phyloP scores from a whole-genome alignment of 2,888 invertebrate species.

The Drosophila emarginata region DNA sequence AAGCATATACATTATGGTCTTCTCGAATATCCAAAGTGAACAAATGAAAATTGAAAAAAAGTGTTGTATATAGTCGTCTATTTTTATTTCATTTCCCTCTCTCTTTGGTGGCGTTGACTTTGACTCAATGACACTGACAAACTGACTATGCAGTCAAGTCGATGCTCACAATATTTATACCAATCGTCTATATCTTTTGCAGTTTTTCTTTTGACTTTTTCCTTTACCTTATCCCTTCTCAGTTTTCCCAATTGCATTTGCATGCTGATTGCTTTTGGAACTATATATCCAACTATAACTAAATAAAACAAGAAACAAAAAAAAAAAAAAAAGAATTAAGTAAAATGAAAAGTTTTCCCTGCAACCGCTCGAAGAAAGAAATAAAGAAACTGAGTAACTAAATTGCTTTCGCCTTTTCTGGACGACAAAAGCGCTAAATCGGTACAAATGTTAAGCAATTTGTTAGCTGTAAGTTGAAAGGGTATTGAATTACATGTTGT shows the following conservation, averaged over 20 bases:
- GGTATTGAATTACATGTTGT: constrained; percentile 50
- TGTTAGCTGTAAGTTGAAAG: constrained; percentile 49
- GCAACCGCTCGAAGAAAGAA: constrained; percentile 42
- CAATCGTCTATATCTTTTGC: background rate
- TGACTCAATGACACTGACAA: constrained; percentile 17
- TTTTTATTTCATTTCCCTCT: constrained; percentile 14
- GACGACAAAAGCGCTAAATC: constrained; percentile 45
- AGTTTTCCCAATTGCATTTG: constrained; percentile 55
- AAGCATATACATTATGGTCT: background rate
- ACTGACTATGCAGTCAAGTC: constrained; percentile 9
- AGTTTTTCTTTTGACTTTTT: background rate
- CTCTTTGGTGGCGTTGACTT: background rate
- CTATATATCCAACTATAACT: background rate
- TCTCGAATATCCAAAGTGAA: constrained; percentile 33
- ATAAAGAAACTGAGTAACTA: constrained; percentile 41
- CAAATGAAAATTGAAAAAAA: constrained; percentile 45
- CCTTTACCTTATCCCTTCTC: constrained; percentile 5
- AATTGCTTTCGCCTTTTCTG: constrained; percentile 44
- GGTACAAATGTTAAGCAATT: constrained; percentile 62
- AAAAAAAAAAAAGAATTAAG: constrained; percentile 25
- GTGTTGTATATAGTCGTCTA: constrained; percentile 29
- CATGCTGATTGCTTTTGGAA: constrained; percentile 28
- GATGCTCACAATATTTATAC: constrained; percentile 40
- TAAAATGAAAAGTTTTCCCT: constrained; percentile 32
- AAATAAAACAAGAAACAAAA: constrained; percentile 16